Percentiles rank a stretch among this genome's conserved stretches.
Evolutionary conservation across 2,113 vertebrate species (phyloP).

Genomic region (Proterorhinus semilunaris): DNA sequence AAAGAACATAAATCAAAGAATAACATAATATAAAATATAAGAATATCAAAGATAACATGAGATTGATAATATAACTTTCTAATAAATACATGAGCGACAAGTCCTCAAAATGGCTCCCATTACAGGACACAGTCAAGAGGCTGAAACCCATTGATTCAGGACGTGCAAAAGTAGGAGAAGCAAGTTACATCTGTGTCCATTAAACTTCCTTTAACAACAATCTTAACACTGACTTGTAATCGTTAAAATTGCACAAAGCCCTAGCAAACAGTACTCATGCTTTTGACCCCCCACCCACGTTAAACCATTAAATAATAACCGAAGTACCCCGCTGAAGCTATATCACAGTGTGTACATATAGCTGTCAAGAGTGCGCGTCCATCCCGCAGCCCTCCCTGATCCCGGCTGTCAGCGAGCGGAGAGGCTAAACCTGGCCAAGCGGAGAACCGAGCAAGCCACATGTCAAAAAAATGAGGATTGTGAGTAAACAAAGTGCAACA

Average conservation of each 20-base stretch:
- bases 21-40: not conserved
- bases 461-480: conserved; percentile 73
- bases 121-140: too few species aligned
- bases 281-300: not conserved
- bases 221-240: too few species aligned
- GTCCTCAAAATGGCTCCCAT: too few species aligned
- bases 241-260: not conserved
- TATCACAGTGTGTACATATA: conserved; percentile 38
- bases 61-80: too few species aligned
- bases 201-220: too few species aligned
- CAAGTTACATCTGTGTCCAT: too few species aligned
- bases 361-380: conserved; percentile 51
- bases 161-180: too few species aligned
- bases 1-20: not conserved
- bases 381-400: conserved; percentile 48
- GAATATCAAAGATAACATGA: not conserved
- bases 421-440: conserved; percentile 71
- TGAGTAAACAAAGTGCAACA: conserved; percentile 73
- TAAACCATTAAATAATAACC: not conserved
- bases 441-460: conserved; percentile 71
- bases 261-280: not conserved
- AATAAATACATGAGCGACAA: too few species aligned
- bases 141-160: too few species aligned
- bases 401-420: conserved; percentile 67
- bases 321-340: not conserved